These are phyloP conservation scores for Hiodon tergisus DNA, from an alignment of 2,113 vertebrate species.

Conservation along the genomic window DNA sequence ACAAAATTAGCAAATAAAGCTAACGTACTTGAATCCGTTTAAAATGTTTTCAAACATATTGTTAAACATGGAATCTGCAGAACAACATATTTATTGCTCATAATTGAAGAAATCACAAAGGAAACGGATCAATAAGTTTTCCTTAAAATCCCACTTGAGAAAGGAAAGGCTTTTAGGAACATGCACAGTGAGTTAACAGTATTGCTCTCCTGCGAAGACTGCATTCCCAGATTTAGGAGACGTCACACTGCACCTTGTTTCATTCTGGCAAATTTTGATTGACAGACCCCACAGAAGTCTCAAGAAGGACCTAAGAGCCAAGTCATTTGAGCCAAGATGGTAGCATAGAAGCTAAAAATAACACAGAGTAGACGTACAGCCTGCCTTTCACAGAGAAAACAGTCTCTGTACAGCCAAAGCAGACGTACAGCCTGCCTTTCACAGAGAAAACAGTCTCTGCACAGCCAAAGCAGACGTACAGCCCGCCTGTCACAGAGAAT, in stretches of 20 bases:
- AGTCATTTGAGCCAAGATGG: background rate
- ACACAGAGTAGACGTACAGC: background rate
- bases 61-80: constrained; percentile 2
- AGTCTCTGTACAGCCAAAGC: too few relatives aligned
- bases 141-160: background rate
- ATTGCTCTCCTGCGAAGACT: constrained; percentile 10
- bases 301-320: too few relatives aligned
- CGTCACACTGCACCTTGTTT: background rate
- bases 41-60: constrained; percentile 5
- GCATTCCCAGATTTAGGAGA: background rate
- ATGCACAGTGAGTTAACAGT: constrained; percentile 16
- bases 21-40: background rate
- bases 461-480: too few relatives aligned
- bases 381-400: background rate
- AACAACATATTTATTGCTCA: constrained; percentile 14
- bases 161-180: constrained; percentile 5
- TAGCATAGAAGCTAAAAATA: background rate
- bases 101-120: constrained; percentile 9
- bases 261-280: background rate
- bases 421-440: background rate
- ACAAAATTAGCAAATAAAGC: background rate
- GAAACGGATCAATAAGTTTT: constrained; percentile 1
- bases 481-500: too few relatives aligned
- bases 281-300: background rate
- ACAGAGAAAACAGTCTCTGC: constrained; percentile 19